Conservation (phyloP, 2,888 invertebrate species). For the Pogonocherus hispidulus region DNA sequence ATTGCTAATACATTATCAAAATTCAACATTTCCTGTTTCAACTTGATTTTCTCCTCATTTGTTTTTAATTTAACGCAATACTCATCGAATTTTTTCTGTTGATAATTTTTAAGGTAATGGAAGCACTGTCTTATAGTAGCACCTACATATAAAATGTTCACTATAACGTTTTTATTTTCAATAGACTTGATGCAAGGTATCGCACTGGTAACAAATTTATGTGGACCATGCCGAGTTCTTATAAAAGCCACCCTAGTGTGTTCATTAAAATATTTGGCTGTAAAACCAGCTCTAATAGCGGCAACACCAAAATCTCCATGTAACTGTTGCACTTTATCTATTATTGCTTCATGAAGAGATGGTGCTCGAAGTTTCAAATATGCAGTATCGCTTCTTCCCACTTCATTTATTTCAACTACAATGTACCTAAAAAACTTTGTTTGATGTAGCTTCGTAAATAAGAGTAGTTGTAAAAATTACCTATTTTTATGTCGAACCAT, state of each 20-base stretch:
- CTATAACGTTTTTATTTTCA: conserved; percentile 73
- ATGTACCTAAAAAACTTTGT: conserved; percentile 73
- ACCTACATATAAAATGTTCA: conserved; percentile 80
- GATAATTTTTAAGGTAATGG: conserved; percentile 79
- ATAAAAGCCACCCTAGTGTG: conserved; percentile 82
- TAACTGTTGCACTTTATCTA: conserved; percentile 76
- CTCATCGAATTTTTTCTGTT: conserved; percentile 76
- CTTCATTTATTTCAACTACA: conserved; percentile 75
- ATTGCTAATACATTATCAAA: conserved; percentile 48
- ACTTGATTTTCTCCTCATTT: conserved; percentile 74
- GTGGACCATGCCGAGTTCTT: conserved; percentile 81
- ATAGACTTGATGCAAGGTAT: conserved; percentile 80
- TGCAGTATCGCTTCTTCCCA: conserved; percentile 69
- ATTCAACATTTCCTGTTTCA: conserved; percentile 68
- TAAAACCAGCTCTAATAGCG: conserved; percentile 78
- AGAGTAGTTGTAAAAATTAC: conserved; percentile 37
- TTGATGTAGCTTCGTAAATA: conserved; percentile 6
- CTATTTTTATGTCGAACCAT: conserved; percentile 65
- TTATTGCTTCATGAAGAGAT: conserved; percentile 73
- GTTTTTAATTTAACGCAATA: conserved; percentile 75
- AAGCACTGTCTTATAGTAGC: conserved; percentile 87
- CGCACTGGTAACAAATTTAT: conserved; percentile 78
- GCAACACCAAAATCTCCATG: conserved; percentile 85
- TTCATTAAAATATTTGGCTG: conserved; percentile 85
- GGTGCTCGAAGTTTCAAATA: conserved; percentile 71